phyloP scores from a whole-genome alignment of 2,113 vertebrate genomes.

The Microcebus lehilahytsara region DNA sequence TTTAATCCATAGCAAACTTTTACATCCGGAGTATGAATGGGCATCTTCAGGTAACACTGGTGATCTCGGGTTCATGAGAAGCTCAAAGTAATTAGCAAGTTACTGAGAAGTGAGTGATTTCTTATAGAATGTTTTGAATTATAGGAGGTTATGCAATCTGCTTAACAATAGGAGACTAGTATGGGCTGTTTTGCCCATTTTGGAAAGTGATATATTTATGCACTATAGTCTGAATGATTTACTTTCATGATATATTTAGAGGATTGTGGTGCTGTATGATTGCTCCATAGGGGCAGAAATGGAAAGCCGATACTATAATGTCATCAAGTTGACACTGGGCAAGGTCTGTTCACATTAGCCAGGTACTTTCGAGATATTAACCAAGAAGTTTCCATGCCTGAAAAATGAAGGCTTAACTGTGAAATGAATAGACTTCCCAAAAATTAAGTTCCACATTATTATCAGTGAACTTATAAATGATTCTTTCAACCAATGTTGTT shows the following conservation, averaged over 20 bases:
- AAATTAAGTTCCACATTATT: not conserved
- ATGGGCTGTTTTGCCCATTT: not conserved
- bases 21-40: not conserved
- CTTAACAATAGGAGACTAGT: not conserved
- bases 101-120: not conserved
- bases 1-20: not conserved
- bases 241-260: not conserved
- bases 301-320: not conserved
- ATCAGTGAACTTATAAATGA: not conserved
- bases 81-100: conserved; percentile 30
- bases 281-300: not conserved
- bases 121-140: not conserved
- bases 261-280: not conserved
- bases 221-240: not conserved
- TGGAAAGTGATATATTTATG: not conserved
- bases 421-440: not conserved
- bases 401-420: not conserved
- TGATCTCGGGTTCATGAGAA: not conserved
- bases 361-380: not conserved
- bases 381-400: not conserved
- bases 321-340: not conserved
- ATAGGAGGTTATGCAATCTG: not conserved
- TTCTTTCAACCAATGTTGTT: not conserved
- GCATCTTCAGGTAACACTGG: not conserved
- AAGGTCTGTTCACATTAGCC: not conserved